phyloP scores from a whole-genome alignment of 1,140 invertebrate species.

The Drosophila orena region DNA sequence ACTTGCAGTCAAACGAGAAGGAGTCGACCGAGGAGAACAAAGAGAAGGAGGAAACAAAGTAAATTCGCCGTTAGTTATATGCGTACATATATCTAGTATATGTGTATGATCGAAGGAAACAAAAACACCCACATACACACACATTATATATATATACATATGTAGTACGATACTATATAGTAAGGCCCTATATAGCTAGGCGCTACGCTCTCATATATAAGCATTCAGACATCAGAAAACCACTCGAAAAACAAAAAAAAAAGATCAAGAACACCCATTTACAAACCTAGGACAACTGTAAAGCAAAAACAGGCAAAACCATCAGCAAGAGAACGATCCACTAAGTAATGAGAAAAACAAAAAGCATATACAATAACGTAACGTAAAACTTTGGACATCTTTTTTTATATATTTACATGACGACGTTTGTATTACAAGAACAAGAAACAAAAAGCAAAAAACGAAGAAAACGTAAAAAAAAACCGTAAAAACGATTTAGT shows the following conservation, averaged over 20 bases:
- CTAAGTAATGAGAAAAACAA: constrained; percentile 64
- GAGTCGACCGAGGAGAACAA: constrained; percentile 90
- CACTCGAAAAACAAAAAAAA: constrained; percentile 31
- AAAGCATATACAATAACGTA: constrained; percentile 81
- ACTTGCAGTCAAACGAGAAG: constrained; percentile 87
- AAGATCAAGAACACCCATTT: constrained; percentile 53
- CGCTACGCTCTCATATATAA: constrained; percentile 78
- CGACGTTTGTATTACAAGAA: constrained; percentile 62
- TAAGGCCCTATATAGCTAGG: constrained; percentile 74
- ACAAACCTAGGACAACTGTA: constrained; percentile 75
- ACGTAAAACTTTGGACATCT: constrained; percentile 82
- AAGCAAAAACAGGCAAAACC: constrained; percentile 61
- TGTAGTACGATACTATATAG: constrained; percentile 80
- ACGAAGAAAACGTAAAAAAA: constrained; percentile 54
- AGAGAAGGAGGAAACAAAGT: constrained; percentile 88
- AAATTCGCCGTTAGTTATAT: constrained; percentile 76
- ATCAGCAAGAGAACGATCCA: constrained; percentile 72
- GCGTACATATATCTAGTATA: constrained; percentile 58
- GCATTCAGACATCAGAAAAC: constrained; percentile 66
- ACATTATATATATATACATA: constrained; percentile 71
- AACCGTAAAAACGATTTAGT: constrained; percentile 80
- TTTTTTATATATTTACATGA: constrained; percentile 83
- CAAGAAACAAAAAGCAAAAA: constrained; percentile 49
- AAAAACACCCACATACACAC: constrained; percentile 70
- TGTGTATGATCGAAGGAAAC: constrained; percentile 50